Evolutionary conservation across 2,797 vertebrate species (phyloP).

Genomic region (Myotis myotis): DNA sequence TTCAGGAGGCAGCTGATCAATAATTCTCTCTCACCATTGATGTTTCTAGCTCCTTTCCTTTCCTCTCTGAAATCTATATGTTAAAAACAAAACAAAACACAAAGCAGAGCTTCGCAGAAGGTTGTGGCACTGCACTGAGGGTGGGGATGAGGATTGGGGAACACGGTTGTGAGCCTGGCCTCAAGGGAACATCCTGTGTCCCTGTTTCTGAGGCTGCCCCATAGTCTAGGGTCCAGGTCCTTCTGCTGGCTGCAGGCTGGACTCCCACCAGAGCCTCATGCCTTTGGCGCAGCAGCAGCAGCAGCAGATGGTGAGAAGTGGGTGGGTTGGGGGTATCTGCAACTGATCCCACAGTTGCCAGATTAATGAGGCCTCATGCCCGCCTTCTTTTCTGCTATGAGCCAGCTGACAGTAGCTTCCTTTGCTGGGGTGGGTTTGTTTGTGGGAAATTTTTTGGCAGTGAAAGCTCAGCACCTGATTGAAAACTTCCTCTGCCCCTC

Average conservation of each 20-base stretch:
- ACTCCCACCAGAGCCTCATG: neutral
- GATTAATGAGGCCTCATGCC: conserved; percentile 64
- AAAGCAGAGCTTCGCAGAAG: neutral
- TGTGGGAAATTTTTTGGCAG: conserved; percentile 66
- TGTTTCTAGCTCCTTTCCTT: too few relatives aligned
- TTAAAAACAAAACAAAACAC: neutral
- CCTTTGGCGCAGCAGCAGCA: conserved; percentile 31
- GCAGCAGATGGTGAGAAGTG: conserved; percentile 95
- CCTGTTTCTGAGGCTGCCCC: neutral
- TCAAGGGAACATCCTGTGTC: neutral
- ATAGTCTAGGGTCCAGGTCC: neutral
- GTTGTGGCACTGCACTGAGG: too few relatives aligned
- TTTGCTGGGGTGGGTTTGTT: conserved; percentile 71
- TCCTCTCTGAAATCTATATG: too few relatives aligned
- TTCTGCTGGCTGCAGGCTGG: neutral
- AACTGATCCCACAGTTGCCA: conserved; percentile 86
- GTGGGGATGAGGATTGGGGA: neutral
- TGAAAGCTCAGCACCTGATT: conserved; percentile 66
- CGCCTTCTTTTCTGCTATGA: conserved; percentile 62
- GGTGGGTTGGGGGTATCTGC: conserved; percentile 88
- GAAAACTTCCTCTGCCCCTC: conserved; percentile 63
- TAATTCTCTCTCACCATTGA: too few relatives aligned
- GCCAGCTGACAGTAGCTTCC: conserved; percentile 67
- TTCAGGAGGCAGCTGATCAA: too few relatives aligned
- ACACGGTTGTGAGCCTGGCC: neutral